Conservation (phyloP, 2,113 vertebrate genomes). For the Centropristis striata region DNA sequence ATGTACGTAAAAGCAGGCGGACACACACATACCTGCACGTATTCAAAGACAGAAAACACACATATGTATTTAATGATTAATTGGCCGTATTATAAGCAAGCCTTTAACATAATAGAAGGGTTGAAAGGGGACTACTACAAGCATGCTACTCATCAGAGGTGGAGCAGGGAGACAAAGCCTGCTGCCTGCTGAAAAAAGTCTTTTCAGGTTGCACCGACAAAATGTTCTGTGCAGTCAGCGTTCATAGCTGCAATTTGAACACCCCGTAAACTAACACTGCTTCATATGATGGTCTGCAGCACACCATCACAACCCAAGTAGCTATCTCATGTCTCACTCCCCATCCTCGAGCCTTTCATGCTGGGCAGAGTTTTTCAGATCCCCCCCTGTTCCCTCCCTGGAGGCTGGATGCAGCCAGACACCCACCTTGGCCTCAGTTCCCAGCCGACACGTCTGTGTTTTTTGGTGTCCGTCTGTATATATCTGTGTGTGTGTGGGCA, state of each 20-base stretch:
- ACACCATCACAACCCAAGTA: background rate
- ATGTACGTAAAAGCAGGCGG: slow-evolving; percentile 22
- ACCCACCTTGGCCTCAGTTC: slow-evolving; percentile 69
- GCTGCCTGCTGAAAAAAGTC: slow-evolving; percentile 40
- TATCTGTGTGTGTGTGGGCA: slow-evolving; percentile 48
- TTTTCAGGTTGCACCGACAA: slow-evolving; percentile 18
- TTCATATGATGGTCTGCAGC: background rate
- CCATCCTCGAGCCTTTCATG: slow-evolving; percentile 46
- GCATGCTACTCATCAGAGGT: slow-evolving; percentile 10
- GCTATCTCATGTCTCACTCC: slow-evolving; percentile 16
- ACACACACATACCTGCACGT: slow-evolving; percentile 6
- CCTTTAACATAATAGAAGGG: slow-evolving; percentile 24
- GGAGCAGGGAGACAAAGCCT: slow-evolving; percentile 32
- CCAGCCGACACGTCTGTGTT: slow-evolving; percentile 64
- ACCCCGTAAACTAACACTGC: slow-evolving; percentile 19
- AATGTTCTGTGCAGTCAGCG: slow-evolving; percentile 14
- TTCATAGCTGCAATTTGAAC: slow-evolving; percentile 17
- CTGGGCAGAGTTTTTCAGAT: slow-evolving; percentile 23
- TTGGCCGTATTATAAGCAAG: slow-evolving; percentile 13
- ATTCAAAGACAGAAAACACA: slow-evolving; percentile 13
- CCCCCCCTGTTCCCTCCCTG: slow-evolving; percentile 16
- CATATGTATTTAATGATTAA: background rate
- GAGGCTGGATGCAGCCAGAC: slow-evolving; percentile 67
- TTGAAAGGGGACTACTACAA: slow-evolving; percentile 40
- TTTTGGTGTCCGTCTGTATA: slow-evolving; percentile 55